Percentiles rank a stretch among this genome's conserved stretches.
Conservation (phyloP, 2,113 vertebrate species). For the Accipiter cooperii region DNA sequence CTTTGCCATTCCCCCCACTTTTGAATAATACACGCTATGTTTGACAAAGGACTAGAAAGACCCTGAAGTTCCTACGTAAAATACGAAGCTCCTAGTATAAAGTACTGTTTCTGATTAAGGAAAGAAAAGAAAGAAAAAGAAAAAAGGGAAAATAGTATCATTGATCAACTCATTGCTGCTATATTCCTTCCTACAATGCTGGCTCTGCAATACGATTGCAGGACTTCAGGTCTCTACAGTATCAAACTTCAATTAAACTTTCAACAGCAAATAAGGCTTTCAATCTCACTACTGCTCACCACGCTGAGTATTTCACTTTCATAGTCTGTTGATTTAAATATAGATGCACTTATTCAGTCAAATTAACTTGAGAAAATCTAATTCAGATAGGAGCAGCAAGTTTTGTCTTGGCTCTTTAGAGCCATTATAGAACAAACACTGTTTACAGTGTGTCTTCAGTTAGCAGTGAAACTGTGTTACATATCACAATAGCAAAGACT, state of each 20-base stretch:
- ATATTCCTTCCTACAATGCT: background rate
- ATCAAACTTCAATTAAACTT: background rate
- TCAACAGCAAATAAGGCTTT: background rate
- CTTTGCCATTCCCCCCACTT: background rate
- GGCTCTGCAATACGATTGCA: background rate
- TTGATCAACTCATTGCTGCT: background rate
- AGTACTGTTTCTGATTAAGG: background rate
- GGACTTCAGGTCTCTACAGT: background rate
- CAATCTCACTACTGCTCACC: background rate
- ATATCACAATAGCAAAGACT: background rate
- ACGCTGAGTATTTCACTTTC: background rate
- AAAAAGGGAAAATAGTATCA: background rate
- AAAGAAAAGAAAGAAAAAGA: too few species aligned
- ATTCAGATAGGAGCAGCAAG: background rate
- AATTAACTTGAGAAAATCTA: background rate
- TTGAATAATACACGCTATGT: background rate
- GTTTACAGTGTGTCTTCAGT: background rate
- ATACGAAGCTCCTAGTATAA: background rate
- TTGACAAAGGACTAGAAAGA: background rate
- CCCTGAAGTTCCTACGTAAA: background rate
- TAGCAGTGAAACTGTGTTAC: background rate
- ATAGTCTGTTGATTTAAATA: background rate
- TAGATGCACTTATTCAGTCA: background rate
- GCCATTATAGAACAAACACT: background rate
- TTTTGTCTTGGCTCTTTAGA: background rate